These are phyloP conservation scores for Hydrotaea diabolus DNA, from an alignment of 2,888 invertebrate species.

Conservation along the genomic window DNA sequence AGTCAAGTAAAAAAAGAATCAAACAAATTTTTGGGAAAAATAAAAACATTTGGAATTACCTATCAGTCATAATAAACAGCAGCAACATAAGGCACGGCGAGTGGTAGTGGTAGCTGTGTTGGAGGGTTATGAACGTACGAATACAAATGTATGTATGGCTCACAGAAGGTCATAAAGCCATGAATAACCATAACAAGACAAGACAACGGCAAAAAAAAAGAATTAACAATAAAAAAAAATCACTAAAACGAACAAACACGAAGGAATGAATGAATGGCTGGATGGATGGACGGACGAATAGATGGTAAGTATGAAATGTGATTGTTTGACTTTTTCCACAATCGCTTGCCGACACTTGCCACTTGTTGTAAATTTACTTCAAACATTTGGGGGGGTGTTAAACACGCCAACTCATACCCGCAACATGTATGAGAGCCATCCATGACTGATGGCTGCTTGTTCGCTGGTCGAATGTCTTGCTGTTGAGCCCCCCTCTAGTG, in stretches of 20 bases:
- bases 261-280: not conserved
- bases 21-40: not conserved
- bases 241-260: constrained; percentile 18
- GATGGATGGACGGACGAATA: not conserved
- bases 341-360: not conserved
- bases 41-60: constrained; percentile 49
- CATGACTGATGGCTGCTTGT: not conserved
- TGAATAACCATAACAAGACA: constrained; percentile 40
- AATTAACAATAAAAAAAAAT: constrained; percentile 22
- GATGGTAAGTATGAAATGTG: not conserved
- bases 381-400: constrained; percentile 2
- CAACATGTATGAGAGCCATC: not conserved
- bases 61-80: constrained; percentile 32
- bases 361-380: constrained; percentile 1
- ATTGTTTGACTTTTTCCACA: not conserved
- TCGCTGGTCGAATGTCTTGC: not conserved
- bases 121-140: too few species aligned
- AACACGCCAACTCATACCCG: not conserved
- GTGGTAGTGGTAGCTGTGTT: not conserved
- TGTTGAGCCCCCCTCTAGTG: not conserved
- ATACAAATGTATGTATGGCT: constrained; percentile 19
- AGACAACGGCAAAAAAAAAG: not conserved
- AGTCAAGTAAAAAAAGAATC: not conserved
- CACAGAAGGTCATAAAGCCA: constrained; percentile 55
- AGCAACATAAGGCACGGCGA: too few species aligned